Base-by-base conservation (phyloP, 2,888 invertebrate genomes). In the Exephanes ischioxanthus region DNA sequence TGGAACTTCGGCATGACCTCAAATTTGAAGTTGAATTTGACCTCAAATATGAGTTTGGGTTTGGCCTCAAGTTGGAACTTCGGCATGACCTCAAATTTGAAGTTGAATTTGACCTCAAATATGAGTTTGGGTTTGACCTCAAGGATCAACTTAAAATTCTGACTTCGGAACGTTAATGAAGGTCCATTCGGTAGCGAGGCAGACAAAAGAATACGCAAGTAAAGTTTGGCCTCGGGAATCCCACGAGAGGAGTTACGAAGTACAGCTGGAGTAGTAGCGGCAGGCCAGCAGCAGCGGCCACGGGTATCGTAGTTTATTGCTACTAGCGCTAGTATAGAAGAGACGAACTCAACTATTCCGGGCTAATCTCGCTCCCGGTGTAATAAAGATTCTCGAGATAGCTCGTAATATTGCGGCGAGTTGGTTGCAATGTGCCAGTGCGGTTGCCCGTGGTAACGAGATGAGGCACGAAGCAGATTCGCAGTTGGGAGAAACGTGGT, bases 381-480 rank as follows among this genome's bases (percentile, higher is more conserved):
- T 73, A 83, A 83, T 79, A 79, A 83, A 83, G 78, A 83, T 83
- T 83, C 83, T 83, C 73, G 83, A 83, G 83, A 83, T 79, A 79
- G 73, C 70, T 76, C 66, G 66, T 67, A 77, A 67, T 67, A 67
- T 77, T 66, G 66, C 53, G 67, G 53, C 66, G 66, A 66, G 53
- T 37, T 53, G 76, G 66, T 77, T 66, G 53, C 37, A 53, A 67
- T 53, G 66, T 66, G 51, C 67, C 51, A 53, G 53, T 66, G 76
- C 76, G 76, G 78, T 70, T 79, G 83, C 51, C 55, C 83, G 68
- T 73, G 66, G 61, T 73, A 83, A 83, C 83, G 83, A 83, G 83
- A 79, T 73, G 78, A 73, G 68, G 45, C 67, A 79, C 61, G 77
- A 67, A 48, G 66, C 53, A 66, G 76, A 66, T 76, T 84, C 80